Percentiles rank a stretch among this genome's conserved stretches.
Conservation (phyloP, 2,113 vertebrate species). For the Brevimyrus niger region DNA sequence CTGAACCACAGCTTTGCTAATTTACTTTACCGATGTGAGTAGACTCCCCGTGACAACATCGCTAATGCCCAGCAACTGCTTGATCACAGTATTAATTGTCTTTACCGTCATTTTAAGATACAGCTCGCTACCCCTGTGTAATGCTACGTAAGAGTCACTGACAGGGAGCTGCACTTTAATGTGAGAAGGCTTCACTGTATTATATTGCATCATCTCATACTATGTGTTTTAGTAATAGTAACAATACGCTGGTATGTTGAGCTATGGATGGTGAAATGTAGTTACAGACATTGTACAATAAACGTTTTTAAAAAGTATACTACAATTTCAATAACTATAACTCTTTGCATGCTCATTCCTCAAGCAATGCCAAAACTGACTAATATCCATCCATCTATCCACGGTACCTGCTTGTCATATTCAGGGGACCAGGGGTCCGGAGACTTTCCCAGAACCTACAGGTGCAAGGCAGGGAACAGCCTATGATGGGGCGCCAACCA, state of each 20-base stretch:
- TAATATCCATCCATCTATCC: not conserved
- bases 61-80: not conserved
- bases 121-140: not conserved
- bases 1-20: not conserved
- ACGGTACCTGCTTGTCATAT: not conserved
- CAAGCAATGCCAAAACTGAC: not conserved
- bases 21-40: not conserved
- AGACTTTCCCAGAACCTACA: not conserved
- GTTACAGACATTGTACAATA: not conserved
- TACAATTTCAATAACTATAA: not conserved
- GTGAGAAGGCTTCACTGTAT: not conserved
- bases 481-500: not conserved
- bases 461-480: not conserved
- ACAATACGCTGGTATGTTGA: not conserved
- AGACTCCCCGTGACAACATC: not conserved
- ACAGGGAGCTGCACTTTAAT: not conserved
- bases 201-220: not conserved
- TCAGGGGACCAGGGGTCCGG: not conserved
- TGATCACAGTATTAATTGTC: not conserved
- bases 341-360: not conserved
- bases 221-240: not conserved
- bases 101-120: not conserved
- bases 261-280: not conserved
- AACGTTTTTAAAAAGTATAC: not conserved
- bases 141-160: not conserved